Conservation (phyloP, 2,888 invertebrate species). For the Bhutanitis thaidina region DNA sequence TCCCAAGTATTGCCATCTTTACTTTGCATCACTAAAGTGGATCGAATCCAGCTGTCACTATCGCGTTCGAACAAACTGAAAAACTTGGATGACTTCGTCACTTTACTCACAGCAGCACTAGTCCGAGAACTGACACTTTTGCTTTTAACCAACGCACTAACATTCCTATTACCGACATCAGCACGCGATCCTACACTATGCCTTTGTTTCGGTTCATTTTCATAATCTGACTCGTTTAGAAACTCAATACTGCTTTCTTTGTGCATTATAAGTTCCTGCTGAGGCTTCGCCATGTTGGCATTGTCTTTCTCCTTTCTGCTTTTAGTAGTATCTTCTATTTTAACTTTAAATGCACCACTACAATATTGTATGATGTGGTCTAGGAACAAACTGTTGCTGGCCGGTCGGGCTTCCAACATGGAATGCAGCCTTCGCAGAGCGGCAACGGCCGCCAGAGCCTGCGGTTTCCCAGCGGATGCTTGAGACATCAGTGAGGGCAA, state of each 20-base stretch:
- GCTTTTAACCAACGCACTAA: constrained; percentile 69
- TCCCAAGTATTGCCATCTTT: constrained; percentile 94
- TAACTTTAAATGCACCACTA: constrained; percentile 57
- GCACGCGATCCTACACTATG: constrained; percentile 69
- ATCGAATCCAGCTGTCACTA: constrained; percentile 85
- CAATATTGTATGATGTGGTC: constrained; percentile 86
- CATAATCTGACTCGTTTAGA: constrained; percentile 63
- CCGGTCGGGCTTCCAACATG: constrained; percentile 89
- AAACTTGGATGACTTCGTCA: constrained; percentile 66
- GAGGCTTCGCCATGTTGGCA: constrained; percentile 54
- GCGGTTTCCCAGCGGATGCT: constrained; percentile 88
- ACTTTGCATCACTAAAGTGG: constrained; percentile 88
- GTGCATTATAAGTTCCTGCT: constrained; percentile 36
- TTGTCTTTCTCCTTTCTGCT: constrained; percentile 65
- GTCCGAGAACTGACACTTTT: constrained; percentile 71
- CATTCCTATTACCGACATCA: constrained; percentile 64
- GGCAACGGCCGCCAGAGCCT: constrained; percentile 90
- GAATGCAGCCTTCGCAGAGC: constrained; percentile 89
- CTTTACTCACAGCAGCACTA: constrained; percentile 61
- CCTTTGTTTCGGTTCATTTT: constrained; percentile 60
- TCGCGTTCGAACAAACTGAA: constrained; percentile 81
- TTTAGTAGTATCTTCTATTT: constrained; percentile 52
- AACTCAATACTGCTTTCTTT: constrained; percentile 63
- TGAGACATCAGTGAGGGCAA: constrained; percentile 90
- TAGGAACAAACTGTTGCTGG: constrained; percentile 90